Evolutionary conservation across 2,888 invertebrate genomes (phyloP).

Genomic region (Drosophila pegasa): DNA sequence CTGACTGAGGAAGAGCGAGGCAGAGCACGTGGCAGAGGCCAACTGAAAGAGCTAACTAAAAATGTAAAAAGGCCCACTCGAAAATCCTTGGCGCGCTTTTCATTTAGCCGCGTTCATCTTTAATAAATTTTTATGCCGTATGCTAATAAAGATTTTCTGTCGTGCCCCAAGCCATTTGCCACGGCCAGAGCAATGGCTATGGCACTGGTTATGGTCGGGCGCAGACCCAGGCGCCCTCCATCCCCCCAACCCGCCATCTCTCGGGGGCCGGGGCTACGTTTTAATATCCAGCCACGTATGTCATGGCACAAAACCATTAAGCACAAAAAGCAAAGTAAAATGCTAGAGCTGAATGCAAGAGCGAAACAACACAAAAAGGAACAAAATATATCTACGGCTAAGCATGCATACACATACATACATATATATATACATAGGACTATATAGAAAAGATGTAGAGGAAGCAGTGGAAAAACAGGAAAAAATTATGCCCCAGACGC

Average conservation of each 20-base stretch:
- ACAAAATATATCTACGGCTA: constrained; percentile 22
- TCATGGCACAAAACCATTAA: constrained; percentile 81
- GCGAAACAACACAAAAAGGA: constrained; percentile 41
- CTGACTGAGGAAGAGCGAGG: background rate
- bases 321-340: constrained; percentile 70
- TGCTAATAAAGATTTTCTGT: constrained; percentile 80
- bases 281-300: constrained; percentile 81
- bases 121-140: constrained; percentile 81
- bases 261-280: constrained; percentile 50
- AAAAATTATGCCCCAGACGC: constrained; percentile 80
- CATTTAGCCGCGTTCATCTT: constrained; percentile 71
- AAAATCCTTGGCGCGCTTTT: constrained; percentile 49
- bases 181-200: constrained; percentile 24
- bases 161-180: constrained; percentile 69
- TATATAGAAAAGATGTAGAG: constrained; percentile 20
- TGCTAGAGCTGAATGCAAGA: constrained; percentile 65
- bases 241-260: constrained; percentile 7
- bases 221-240: constrained; percentile 3
- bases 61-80: constrained; percentile 42
- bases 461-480: constrained; percentile 40
- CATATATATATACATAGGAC: constrained; percentile 1
- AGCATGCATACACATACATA: background rate
- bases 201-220: constrained; percentile 19
- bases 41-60: constrained; percentile 49
- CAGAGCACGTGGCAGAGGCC: constrained; percentile 11